Evolutionary conservation across 2,888 invertebrate species (phyloP).

Genomic region (Chaitophorus viminalis): DNA sequence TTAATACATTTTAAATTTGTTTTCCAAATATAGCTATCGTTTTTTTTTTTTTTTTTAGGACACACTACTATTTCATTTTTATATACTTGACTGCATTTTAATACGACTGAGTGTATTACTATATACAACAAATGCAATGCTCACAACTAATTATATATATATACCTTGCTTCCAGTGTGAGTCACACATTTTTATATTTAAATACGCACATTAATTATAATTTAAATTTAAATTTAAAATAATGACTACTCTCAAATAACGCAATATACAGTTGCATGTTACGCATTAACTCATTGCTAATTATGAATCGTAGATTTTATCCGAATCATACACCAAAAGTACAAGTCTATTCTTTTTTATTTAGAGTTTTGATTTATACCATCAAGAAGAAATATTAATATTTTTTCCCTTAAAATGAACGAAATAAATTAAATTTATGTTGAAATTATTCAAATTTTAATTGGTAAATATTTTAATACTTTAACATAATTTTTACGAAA

Average conservation of each 20-base stretch:
- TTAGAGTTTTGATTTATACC: conserved; percentile 43
- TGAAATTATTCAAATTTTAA: conserved; percentile 53
- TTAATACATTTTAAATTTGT: too few relatives aligned
- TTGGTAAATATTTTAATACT: conserved; percentile 54
- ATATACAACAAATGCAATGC: neutral
- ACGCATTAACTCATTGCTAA: conserved; percentile 45
- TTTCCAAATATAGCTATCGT: too few relatives aligned
- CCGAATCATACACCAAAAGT: conserved; percentile 24
- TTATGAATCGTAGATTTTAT: conserved; percentile 55
- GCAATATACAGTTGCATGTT: conserved; percentile 30
- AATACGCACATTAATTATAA: conserved; percentile 28
- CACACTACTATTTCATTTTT: neutral
- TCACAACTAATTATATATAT: neutral
- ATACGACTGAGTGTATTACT: neutral
- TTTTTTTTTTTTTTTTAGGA: neutral
- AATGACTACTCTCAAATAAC: conserved; percentile 24
- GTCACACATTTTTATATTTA: neutral
- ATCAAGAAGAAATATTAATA: conserved; percentile 38
- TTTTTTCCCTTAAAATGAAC: conserved; percentile 26
- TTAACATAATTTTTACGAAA: conserved; percentile 35
- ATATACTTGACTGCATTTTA: neutral
- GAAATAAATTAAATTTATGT: conserved; percentile 48
- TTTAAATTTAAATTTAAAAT: conserved; percentile 15
- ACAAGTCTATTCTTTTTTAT: conserved; percentile 40
- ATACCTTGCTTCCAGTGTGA: neutral